Evolutionary conservation across 2,888 invertebrate genomes (phyloP), one percentile per base, ranked within the genome.

Genomic region (Sepioteuthis lessoniana): DNA sequence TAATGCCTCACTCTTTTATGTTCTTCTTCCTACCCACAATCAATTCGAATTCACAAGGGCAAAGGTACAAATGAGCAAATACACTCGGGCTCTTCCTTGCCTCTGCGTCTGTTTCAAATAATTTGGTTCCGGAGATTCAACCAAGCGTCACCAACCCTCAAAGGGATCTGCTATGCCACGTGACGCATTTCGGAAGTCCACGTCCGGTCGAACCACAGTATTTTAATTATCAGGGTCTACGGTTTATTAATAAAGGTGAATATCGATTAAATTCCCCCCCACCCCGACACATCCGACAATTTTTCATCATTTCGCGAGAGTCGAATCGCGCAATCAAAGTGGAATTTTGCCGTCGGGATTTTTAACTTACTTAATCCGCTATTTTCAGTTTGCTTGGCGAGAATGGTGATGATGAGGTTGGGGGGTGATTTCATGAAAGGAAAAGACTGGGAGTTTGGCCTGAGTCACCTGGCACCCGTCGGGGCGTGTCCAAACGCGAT

Each of bases 401-500:
- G 5, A 25, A 5, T 55, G 55, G 7, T 55, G 55, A 55, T 55
- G 55, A 55, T 28, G 42, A 55, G 55, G 16, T 16, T 55, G 25
- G 25, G 21, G 55, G 76, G 35, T n/a, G n/a, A 19, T 16, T 35
- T 16, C 3, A n/a, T 76, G 16, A 16, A 35, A 0, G 10, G 13
- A 10, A n/a, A n/a, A 4, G n/a, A n/a, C n/a, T 16, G 76, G 13
- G n/a, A 16, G 13, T 35, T 76, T 76, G 76, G n/a, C n/a, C 76
- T 76, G 76, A 76, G 76, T 76, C 76, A 76, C 31, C 28, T 60
- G 60, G 31, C 31, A 60, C 28, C n/a, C 76, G 16, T 16, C 76
- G 76, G 76, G n/a, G 76, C 76, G 76, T 76, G 76, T 76, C 76
- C n/a, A 19, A 76, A 76, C n/a, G 76, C n/a, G 76, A 76, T 76